Conservation (phyloP, 2,113 vertebrate species). For the Numida meleagris region DNA sequence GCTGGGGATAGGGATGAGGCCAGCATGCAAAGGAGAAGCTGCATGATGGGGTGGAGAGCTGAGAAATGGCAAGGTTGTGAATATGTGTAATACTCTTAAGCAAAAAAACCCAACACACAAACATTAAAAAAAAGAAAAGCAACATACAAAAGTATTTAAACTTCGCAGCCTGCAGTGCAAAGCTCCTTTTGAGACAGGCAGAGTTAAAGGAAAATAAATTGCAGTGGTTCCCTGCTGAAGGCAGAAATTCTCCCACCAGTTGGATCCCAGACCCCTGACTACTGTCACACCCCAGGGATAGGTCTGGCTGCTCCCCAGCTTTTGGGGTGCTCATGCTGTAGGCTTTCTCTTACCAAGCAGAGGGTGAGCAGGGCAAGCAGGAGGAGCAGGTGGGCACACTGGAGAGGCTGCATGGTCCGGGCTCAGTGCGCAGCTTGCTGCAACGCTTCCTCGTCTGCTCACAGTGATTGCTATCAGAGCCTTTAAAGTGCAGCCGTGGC, state of each 20-base stretch:
- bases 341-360: slow-evolving; percentile 22
- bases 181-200: neutral
- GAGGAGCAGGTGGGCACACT: neutral
- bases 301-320: neutral
- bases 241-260: neutral
- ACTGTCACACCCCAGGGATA: accelerated
- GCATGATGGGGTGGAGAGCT: neutral
- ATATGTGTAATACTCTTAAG: accelerated
- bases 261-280: neutral
- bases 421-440: accelerated
- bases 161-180: neutral
- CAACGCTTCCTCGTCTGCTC: neutral
- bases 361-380: slow-evolving; percentile 6
- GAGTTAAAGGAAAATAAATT: neutral
- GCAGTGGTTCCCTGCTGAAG: accelerated
- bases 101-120: neutral
- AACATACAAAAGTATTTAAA: accelerated
- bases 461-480: accelerated
- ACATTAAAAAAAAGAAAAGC: neutral
- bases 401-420: slow-evolving; percentile 1
- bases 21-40: neutral
- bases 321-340: accelerated
- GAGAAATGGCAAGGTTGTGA: accelerated
- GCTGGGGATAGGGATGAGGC: neutral
- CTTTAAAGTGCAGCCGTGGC: neutral